Base-by-base conservation (phyloP, 2,888 invertebrate species). In the Cosmopolites sordidus region DNA sequence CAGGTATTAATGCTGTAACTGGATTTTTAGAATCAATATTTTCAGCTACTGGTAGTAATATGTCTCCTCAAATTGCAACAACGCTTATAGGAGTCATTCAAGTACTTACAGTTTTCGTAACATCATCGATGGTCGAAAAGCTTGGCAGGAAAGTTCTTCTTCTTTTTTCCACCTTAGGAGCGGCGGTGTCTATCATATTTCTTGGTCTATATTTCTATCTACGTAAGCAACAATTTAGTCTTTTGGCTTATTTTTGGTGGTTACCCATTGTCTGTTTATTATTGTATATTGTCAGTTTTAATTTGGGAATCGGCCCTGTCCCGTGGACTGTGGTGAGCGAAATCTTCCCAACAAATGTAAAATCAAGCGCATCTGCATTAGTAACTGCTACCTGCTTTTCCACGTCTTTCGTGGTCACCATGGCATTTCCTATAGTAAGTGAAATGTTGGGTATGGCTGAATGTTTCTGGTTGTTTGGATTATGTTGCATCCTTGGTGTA, bases 291-390 rank as follows among this genome's bases (percentile, higher is more conserved):
- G 73, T 83, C 48, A 80, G 83, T 0, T 90, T 88, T 74, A 85
- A 87, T 59, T 5, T 66, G 74, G 81, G 83, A 1, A 80, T 86
- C 45, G 89, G 92, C 2, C 86, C 89, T 0, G 69, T 90, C 37
- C 86, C 89, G 0, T 90, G 89, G 89, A 84, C 89, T 0, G 82
- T 91, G 27, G 81, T 89, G 78, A 84, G 87, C 1, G 91, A 92
- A 71, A 80, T 91, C 72, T 84, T 92, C 71, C 83, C 92, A 16
- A 75, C 84, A 0, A 84, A 87, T 61, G 54, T 58, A 5, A 63
- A 61, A 51, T 84, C 89, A 1, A 87, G 87, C 71, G 82, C 86
- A 0, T 44, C 60, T 2, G 76, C 81, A 16, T 86, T 87, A 0
- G 56, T 56, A 1, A 56, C 63, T 11, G 51, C 58, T 11, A 53